phyloP scores from a whole-genome alignment of 1,140 invertebrate species.

The Brevipalpus yothersi region DNA sequence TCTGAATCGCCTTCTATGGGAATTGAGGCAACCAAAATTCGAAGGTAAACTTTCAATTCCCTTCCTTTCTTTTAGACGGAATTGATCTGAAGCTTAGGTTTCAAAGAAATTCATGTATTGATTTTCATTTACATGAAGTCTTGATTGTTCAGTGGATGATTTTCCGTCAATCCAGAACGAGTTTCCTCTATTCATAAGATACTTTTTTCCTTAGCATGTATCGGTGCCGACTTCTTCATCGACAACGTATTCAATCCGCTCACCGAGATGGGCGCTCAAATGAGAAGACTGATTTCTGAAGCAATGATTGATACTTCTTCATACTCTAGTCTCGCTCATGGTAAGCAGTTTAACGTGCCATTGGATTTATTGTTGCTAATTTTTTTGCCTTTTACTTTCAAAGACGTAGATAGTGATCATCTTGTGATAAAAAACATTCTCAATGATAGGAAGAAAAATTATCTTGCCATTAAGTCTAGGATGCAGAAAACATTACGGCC shows the following conservation, averaged over 20 bases:
- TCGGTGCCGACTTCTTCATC: slow-evolving; percentile 56
- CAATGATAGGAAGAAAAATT: too few species aligned
- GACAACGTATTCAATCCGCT: slow-evolving; percentile 60
- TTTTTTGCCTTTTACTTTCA: not conserved
- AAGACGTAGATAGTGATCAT: not conserved
- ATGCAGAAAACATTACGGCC: too few species aligned
- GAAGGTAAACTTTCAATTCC: slow-evolving; percentile 6
- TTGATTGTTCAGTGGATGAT: too few species aligned
- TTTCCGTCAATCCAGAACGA: too few species aligned
- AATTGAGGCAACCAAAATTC: slow-evolving; percentile 56
- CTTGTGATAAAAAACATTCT: too few species aligned
- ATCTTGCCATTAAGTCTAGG: too few species aligned
- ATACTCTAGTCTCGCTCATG: slow-evolving; percentile 12
- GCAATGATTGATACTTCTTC: slow-evolving; percentile 48
- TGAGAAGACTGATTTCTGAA: slow-evolving; percentile 70
- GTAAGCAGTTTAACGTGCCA: slow-evolving; percentile 1
- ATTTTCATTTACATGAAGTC: too few species aligned
- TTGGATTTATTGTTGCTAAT: not conserved
- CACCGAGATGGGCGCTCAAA: slow-evolving; percentile 78
- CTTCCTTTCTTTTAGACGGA: too few species aligned
- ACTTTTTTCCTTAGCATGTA: slow-evolving; percentile 26
- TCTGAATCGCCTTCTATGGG: slow-evolving; percentile 59
- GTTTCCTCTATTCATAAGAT: not conserved
- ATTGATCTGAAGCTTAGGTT: not conserved
- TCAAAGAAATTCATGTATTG: slow-evolving; percentile 4